Base-by-base conservation (phyloP, 37 sponge, comb jelly and placozoan species). In the Halisarca cf. caerulea region DNA sequence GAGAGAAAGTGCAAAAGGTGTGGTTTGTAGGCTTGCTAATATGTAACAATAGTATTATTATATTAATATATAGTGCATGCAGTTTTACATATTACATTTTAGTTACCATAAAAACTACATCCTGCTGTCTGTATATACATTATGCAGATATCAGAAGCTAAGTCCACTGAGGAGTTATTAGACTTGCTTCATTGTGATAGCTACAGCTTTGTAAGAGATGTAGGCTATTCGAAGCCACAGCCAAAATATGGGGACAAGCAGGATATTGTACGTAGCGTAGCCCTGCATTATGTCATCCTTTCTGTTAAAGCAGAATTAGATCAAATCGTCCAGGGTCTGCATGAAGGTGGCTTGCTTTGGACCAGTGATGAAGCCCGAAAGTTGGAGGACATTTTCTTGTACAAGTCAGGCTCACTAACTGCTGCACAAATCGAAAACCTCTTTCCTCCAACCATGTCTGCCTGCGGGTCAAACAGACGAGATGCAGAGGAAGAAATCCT, bases 251-350 rank as follows among this genome's bases (percentile, higher is more conserved):
- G 43, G 45, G 6, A 8, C 24, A 74, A 21, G 25, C 2, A 37
- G 8, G 77, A 37, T 3, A 74, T 74, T 74, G 77, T 74, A 6
- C 23, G 3, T 23, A 8, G 44, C 45, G 2, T 74, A n/a, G 77
- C 77, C 39, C 44, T 74, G 21, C 77, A 74, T 39, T 39, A n/a
- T 23, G 14, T 3, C 8, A 21, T 74, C 23, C 25, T n/a, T 8
- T 40, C 77, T 8, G 24, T 41, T 18, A 74, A 74, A 43, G 77
- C 77, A 37, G 77, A 74, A 40, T 39, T 74, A 3, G 77, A 74
- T 37, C 77, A 74, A 23, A 37, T 74, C 7, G 15, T 5, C 3
- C 38, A 74, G 42, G 77, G 77, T 8, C 24, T 74, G 25, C 2
- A 74, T 5, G 7, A n/a, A n/a, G 43, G 24, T n/a, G 77, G 44